phyloP scores from a whole-genome alignment of 2,113 vertebrate genomes.

The Lycaon pictus region DNA sequence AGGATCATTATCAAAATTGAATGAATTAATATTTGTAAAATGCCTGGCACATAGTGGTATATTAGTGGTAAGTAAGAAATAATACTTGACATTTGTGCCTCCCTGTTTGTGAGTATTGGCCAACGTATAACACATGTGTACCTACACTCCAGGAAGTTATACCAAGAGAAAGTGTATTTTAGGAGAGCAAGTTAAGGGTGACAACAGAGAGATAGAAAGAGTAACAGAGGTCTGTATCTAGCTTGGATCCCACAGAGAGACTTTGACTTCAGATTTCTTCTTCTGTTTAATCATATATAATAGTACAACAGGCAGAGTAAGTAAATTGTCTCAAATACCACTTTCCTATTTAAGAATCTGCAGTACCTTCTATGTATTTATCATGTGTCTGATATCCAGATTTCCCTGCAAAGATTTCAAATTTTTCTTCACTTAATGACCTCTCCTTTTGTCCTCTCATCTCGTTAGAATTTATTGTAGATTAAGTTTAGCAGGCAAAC shows the following conservation, averaged over 20 bases:
- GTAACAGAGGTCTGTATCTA: not conserved
- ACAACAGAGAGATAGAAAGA: not conserved
- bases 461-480: not conserved
- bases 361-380: not conserved
- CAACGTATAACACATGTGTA: not conserved
- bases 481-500: not conserved
- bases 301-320: not conserved
- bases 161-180: not conserved
- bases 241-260: not conserved
- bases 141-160: not conserved
- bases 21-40: not conserved
- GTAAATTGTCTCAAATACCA: not conserved
- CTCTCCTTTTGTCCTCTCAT: not conserved
- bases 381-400: not conserved
- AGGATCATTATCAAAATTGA: slow-evolving; percentile 3
- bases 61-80: not conserved
- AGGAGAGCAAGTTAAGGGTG: slow-evolving; percentile 1
- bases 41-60: not conserved
- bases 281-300: not conserved
- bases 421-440: not conserved
- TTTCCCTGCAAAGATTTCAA: not conserved
- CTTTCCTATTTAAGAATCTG: not conserved
- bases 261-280: not conserved
- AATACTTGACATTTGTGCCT: not conserved
- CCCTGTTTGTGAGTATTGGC: not conserved